phyloP scores from a whole-genome alignment of 1,140 invertebrate species.

The Nomia melanderi region DNA sequence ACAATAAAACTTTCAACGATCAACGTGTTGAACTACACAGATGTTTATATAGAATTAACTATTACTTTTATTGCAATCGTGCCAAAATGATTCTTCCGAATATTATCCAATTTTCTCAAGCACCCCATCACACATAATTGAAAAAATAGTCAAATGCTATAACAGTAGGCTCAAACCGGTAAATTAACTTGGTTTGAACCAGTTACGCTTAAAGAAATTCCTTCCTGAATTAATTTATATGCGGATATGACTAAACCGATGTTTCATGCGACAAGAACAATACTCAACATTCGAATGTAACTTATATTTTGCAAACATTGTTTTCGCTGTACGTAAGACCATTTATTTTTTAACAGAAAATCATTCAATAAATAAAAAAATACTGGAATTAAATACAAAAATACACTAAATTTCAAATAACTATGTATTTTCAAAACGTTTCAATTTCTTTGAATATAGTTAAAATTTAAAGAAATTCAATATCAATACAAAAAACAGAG shows the following conservation, averaged over 20 bases:
- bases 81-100: constrained; percentile 44
- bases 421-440: too few species aligned
- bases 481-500: too few species aligned
- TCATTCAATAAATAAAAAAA: too few species aligned
- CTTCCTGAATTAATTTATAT: constrained; percentile 18
- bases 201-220: constrained; percentile 30
- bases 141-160: constrained; percentile 48
- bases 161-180: constrained; percentile 22
- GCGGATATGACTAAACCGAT: neutral
- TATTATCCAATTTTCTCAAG: constrained; percentile 52
- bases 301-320: too few species aligned
- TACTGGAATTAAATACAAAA: too few species aligned
- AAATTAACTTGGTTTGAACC: constrained; percentile 35
- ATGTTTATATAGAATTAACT: constrained; percentile 14
- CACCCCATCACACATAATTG: constrained; percentile 48
- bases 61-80: constrained; percentile 20
- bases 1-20: too few species aligned
- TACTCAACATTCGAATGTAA: neutral
- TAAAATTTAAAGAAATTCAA: too few species aligned
- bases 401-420: too few species aligned
- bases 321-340: too few species aligned
- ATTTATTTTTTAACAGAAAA: too few species aligned
- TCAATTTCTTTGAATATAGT: too few species aligned
- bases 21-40: neutral
- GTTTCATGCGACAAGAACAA: neutral